Evolutionary conservation across 2,797 vertebrate species (phyloP).

Genomic region (Iguana delicatissima): DNA sequence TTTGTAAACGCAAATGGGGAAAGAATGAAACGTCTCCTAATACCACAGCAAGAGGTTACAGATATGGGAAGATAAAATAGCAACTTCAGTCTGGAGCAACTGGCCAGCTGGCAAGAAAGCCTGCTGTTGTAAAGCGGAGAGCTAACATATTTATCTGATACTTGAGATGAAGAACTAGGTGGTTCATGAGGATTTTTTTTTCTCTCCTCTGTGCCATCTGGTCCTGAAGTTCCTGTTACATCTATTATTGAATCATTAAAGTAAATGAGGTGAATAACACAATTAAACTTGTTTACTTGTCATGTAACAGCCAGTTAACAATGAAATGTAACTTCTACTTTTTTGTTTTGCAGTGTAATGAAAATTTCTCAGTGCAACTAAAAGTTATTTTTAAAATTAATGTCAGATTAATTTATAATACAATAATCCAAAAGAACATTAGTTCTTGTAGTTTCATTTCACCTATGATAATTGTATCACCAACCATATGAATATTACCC

Average conservation of each 20-base stretch:
- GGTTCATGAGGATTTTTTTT: conserved; percentile 73
- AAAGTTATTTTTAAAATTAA: conserved; percentile 62
- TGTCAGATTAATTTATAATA: conserved; percentile 65
- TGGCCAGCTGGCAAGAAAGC: conserved; percentile 80
- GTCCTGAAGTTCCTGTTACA: conserved; percentile 82
- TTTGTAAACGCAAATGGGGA: conserved; percentile 10
- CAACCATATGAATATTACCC: conserved; percentile 46
- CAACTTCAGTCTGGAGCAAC: conserved; percentile 64
- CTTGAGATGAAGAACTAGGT: conserved; percentile 79
- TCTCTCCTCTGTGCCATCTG: conserved; percentile 77
- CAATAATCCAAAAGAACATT: conserved; percentile 66
- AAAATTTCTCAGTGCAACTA: conserved; percentile 26
- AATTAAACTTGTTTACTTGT: conserved; percentile 84
- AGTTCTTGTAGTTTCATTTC: conserved; percentile 57
- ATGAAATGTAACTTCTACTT: conserved; percentile 75
- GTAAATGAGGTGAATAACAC: conserved; percentile 84
- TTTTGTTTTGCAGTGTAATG: conserved; percentile 49
- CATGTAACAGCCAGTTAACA: conserved; percentile 79
- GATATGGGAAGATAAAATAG: conserved; percentile 51
- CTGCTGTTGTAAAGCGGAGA: conserved; percentile 55
- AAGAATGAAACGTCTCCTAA: not conserved
- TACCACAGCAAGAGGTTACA: not conserved
- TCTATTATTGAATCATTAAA: conserved; percentile 85
- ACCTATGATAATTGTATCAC: conserved; percentile 49
- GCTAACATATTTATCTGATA: conserved; percentile 82